phyloP scores from a whole-genome alignment of 2,113 vertebrate species.

The Stigmatopora argus region DNA sequence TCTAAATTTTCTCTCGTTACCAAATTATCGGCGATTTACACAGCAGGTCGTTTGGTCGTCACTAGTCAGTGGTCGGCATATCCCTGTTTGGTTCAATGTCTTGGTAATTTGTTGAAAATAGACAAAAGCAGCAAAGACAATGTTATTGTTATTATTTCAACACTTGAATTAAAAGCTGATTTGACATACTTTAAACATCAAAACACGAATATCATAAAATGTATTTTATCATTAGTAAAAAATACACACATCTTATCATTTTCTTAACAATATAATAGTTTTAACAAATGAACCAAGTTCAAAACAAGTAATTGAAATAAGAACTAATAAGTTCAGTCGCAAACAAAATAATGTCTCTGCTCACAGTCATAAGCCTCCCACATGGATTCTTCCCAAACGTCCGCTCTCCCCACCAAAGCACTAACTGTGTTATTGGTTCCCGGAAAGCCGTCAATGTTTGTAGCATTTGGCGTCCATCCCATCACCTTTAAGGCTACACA shows the following conservation, averaged over 20 bases:
- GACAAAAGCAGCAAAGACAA: background rate
- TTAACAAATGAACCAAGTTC: background rate
- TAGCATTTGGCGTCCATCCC: background rate
- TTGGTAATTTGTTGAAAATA: too few species aligned
- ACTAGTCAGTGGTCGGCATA: too few species aligned
- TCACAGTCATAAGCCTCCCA: slow-evolving; percentile 31
- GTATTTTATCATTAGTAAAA: too few species aligned
- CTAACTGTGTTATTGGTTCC: background rate
- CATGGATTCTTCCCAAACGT: background rate
- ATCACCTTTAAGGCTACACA: slow-evolving; percentile 22
- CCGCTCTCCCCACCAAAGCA: background rate
- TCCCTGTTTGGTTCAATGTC: too few species aligned
- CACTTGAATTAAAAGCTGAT: background rate
- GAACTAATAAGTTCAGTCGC: slow-evolving; percentile 19
- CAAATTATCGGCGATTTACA: too few species aligned
- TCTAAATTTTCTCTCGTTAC: too few species aligned
- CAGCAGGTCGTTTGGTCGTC: too few species aligned
- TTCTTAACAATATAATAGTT: background rate
- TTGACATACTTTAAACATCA: background rate
- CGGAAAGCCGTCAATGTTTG: background rate
- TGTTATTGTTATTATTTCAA: background rate
- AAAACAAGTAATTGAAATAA: background rate
- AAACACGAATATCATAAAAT: background rate
- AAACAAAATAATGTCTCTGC: slow-evolving; percentile 33
- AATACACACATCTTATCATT: too few species aligned